phyloP scores from a whole-genome alignment of 2,113 vertebrate genomes.

The Rana temporaria region DNA sequence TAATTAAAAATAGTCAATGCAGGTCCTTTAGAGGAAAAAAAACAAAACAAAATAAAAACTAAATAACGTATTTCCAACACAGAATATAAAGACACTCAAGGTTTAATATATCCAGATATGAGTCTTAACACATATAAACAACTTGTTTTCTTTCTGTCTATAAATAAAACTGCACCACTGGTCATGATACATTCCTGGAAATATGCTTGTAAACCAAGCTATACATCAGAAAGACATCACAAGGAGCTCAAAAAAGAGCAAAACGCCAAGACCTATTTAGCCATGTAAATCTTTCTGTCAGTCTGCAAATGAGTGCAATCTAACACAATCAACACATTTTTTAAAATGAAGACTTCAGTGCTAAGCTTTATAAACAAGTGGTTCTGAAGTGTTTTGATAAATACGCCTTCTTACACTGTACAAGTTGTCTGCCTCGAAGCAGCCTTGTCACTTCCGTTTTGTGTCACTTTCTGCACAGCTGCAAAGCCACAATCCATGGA shows the following conservation, averaged over 20 bases:
- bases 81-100: constrained; percentile 2
- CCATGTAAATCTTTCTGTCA: constrained; percentile 60
- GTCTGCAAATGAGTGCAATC: constrained; percentile 54
- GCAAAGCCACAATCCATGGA: constrained; percentile 65
- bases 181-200: constrained; percentile 32
- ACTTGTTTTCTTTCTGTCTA: not conserved
- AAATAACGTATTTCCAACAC: not conserved
- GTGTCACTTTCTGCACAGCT: constrained; percentile 73
- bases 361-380: constrained; percentile 51
- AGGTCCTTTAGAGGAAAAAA: not conserved
- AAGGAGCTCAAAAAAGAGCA: constrained; percentile 47
- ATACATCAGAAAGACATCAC: constrained; percentile 25
- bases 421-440: constrained; percentile 67
- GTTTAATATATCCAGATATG: constrained; percentile 15
- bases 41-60: not conserved
- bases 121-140: constrained; percentile 7
- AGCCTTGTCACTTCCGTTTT: constrained; percentile 77
- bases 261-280: constrained; percentile 38
- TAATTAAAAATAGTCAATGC: constrained; percentile 37
- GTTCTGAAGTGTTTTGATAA: constrained; percentile 63
- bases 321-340: constrained; percentile 48
- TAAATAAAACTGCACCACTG: constrained; percentile 32
- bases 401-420: constrained; percentile 64
- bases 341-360: constrained; percentile 55
- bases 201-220: constrained; percentile 4